Evolutionary conservation across 2,113 vertebrate genomes (phyloP).

Genomic region (Anolis carolinensis): DNA sequence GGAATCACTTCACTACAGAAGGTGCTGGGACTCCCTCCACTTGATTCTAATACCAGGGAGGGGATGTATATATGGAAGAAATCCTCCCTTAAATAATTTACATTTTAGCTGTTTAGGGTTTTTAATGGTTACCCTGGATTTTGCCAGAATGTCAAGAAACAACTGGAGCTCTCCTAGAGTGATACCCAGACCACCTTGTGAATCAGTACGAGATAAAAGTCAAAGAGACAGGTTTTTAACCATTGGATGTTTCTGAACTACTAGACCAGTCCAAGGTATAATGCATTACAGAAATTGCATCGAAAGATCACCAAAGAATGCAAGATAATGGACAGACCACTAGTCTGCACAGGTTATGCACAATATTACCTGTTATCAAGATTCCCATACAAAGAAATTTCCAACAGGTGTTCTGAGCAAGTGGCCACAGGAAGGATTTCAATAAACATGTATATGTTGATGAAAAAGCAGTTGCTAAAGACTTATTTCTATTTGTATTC

Average conservation of each 20-base stretch:
- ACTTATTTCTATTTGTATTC: no score
- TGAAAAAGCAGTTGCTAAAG: no score
- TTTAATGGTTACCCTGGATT: neutral
- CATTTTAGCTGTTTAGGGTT: neutral
- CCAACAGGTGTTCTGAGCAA: neutral
- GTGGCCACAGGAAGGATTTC: no score
- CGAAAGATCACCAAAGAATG: neutral
- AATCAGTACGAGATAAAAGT: neutral
- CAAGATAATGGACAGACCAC: neutral
- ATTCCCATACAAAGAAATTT: neutral
- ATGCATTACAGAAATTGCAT: neutral
- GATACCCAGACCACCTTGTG: neutral
- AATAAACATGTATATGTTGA: no score
- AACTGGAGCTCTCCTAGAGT: neutral
- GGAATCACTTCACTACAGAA: neutral
- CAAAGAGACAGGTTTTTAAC: no score
- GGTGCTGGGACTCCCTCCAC: neutral
- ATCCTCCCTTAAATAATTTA: neutral
- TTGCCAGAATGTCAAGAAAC: neutral
- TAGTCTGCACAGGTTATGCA: neutral
- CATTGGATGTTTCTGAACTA: neutral
- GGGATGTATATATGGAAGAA: neutral
- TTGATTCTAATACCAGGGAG: neutral
- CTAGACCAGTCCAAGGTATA: neutral
- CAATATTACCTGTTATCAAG: neutral